Conservation (phyloP, 2,888 invertebrate genomes). For the Lysandra bellargus region DNA sequence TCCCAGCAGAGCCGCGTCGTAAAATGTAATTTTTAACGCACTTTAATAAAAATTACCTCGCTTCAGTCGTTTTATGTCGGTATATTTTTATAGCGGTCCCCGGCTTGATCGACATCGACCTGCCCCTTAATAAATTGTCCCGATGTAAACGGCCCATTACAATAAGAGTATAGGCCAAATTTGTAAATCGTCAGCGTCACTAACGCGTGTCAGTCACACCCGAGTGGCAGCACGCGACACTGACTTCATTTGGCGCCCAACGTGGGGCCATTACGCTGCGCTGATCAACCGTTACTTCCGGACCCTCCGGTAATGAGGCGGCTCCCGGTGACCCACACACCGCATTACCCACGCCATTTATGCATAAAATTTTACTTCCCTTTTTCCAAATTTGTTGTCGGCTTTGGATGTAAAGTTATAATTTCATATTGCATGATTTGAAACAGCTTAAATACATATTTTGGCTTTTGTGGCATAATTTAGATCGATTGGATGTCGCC, state of each 20-base stretch:
- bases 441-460: too few relatives aligned
- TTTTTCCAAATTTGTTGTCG: neutral
- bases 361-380: neutral
- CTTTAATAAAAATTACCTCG: constrained; percentile 11
- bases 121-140: neutral
- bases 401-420: neutral
- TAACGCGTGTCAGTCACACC: constrained; percentile 18
- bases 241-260: neutral
- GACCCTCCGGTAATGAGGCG: neutral
- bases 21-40: constrained; percentile 14
- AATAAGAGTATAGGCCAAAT: neutral
- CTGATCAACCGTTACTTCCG: constrained; percentile 29
- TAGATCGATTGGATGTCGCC: neutral
- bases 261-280: constrained; percentile 5
- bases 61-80: neutral
- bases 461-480: neutral
- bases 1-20: neutral
- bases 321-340: neutral
- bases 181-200: neutral
- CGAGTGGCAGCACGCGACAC: constrained; percentile 21
- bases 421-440: neutral
- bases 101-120: neutral
- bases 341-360: neutral
- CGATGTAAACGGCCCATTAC: neutral
- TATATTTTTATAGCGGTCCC: constrained; percentile 8